Conservation (phyloP, 1,140 invertebrate species). For the Tachypleus tridentatus region DNA sequence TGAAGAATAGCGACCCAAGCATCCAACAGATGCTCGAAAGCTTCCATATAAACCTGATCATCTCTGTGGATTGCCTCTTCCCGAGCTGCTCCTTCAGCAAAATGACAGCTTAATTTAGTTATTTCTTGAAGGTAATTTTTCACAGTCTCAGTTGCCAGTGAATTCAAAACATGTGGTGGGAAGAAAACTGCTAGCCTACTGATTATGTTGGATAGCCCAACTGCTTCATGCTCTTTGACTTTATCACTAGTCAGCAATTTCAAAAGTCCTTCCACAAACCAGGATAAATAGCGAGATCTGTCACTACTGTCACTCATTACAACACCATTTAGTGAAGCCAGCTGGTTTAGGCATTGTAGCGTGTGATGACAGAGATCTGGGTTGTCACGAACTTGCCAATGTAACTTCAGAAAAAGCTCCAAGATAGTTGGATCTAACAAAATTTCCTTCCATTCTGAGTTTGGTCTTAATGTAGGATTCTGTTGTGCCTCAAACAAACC, state of each 20-base stretch:
- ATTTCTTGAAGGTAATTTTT: constrained; percentile 47
- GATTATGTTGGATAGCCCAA: constrained; percentile 38
- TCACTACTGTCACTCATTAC: constrained; percentile 46
- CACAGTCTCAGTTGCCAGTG: constrained; percentile 36
- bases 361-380: constrained; percentile 59
- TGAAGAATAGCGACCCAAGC: constrained; percentile 57
- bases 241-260: constrained; percentile 31
- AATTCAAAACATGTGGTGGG: constrained; percentile 32
- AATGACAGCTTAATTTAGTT: constrained; percentile 55
- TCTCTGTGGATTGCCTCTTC: constrained; percentile 56
- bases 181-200: constrained; percentile 46
- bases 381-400: constrained; percentile 63
- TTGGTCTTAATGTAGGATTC: constrained; percentile 48
- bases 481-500: constrained; percentile 50
- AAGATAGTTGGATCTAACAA: constrained; percentile 43
- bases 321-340: constrained; percentile 59
- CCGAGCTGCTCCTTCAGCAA: constrained; percentile 54
- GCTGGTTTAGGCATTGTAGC: constrained; percentile 63
- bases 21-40: constrained; percentile 65
- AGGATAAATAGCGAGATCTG: constrained; percentile 9
- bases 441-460: constrained; percentile 54
- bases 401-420: constrained; percentile 41
- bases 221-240: constrained; percentile 34
- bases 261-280: constrained; percentile 26
- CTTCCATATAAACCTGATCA: constrained; percentile 58